Percentiles rank a stretch among this genome's conserved stretches.
Conservation (phyloP, 1,140 invertebrate genomes). For the Drosophila persimilis region DNA sequence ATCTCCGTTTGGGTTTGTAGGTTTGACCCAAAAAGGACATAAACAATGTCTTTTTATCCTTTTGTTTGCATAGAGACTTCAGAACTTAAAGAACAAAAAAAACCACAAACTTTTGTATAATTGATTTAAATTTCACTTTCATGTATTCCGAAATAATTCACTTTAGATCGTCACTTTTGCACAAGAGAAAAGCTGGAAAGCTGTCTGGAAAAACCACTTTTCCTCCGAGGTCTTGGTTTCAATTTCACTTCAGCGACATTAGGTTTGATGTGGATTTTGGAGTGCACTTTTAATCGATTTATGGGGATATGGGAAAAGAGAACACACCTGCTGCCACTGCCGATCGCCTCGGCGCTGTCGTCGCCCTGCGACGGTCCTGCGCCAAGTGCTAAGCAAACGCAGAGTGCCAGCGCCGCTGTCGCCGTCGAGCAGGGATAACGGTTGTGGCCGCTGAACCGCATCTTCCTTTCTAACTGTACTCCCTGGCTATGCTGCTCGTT, state of each 20-base stretch:
- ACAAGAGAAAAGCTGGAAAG: too few species aligned
- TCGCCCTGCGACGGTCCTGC: slow-evolving; percentile 29
- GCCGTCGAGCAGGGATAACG: slow-evolving; percentile 35
- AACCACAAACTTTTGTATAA: too few species aligned
- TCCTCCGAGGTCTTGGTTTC: too few species aligned
- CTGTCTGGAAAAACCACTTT: too few species aligned
- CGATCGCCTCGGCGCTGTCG: slow-evolving; percentile 19
- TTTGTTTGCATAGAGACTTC: too few species aligned
- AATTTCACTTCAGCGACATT: slow-evolving; percentile 11
- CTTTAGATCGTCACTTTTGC: too few species aligned
- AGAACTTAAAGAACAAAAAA: too few species aligned
- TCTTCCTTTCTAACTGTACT: slow-evolving; percentile 43
- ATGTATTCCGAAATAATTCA: too few species aligned
- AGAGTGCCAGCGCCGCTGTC: slow-evolving; percentile 5
- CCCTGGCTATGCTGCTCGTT: slow-evolving; percentile 21
- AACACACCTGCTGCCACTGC: slow-evolving; percentile 48
- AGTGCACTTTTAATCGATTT: slow-evolving; percentile 2
- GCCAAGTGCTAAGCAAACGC: slow-evolving; percentile 38
- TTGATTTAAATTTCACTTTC: too few species aligned
- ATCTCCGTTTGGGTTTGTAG: too few species aligned
- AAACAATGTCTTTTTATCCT: too few species aligned
- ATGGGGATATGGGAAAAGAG: neutral
- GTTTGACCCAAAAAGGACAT: too few species aligned
- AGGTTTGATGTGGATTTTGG: neutral
- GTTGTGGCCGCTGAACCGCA: slow-evolving; percentile 43